Conservation (phyloP, 2,113 vertebrate species). For the Tupaia tana region DNA sequence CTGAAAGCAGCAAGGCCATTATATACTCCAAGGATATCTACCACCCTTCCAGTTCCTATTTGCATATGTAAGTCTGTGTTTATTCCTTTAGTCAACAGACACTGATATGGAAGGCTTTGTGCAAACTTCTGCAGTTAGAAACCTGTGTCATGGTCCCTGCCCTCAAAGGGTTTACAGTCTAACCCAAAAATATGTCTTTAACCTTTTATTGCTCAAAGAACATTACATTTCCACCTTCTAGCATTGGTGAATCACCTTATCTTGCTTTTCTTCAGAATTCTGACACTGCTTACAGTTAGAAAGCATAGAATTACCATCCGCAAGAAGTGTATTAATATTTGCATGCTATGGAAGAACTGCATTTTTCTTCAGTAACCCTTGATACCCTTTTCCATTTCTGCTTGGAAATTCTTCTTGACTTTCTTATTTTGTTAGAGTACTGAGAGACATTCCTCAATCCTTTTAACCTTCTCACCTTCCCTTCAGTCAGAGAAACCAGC, state of each 20-base stretch:
- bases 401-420: not conserved
- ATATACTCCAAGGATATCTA: not conserved
- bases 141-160: not conserved
- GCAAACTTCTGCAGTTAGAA: not conserved
- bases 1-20: not conserved
- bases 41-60: not conserved
- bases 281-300: not conserved
- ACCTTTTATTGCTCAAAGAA: not conserved
- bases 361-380: not conserved
- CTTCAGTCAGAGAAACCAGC: constrained; percentile 42
- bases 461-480: constrained; percentile 38
- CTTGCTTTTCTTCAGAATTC: not conserved
- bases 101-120: not conserved
- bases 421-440: constrained; percentile 47
- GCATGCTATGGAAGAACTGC: not conserved
- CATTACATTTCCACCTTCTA: not conserved
- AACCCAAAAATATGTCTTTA: not conserved
- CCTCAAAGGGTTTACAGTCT: not conserved
- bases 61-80: not conserved
- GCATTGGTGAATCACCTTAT: not conserved
- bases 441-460: constrained; percentile 17
- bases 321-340: not conserved
- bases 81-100: not conserved
- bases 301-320: not conserved
- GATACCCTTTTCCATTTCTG: not conserved